Base-by-base conservation (phyloP, 2,888 invertebrate species). In the Euspilapteryx auroguttella region DNA sequence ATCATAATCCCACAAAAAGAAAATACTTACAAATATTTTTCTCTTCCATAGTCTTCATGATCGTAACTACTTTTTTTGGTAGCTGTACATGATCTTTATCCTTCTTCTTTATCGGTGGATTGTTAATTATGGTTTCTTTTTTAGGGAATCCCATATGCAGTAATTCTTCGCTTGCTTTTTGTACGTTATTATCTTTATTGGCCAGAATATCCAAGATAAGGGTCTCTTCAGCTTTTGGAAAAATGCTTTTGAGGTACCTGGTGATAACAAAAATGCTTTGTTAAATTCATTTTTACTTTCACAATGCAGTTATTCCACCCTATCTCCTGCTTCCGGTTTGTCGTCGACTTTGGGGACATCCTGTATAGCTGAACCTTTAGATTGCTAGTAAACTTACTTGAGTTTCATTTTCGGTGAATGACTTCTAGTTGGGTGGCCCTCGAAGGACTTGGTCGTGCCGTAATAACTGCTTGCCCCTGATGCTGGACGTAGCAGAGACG, bases 321-420 rank as follows among this genome's bases (percentile, higher is more conserved):
- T n/a, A n/a, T n/a, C n/a, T n/a, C n/a, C n/a, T n/a, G n/a, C n/a
- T n/a, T n/a, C n/a, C n/a, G n/a, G n/a, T n/a, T n/a, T n/a, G n/a
- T n/a, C n/a, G n/a, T n/a, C n/a, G n/a, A n/a, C n/a, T n/a, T n/a
- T n/a, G n/a, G n/a, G n/a, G n/a, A n/a, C n/a, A n/a, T n/a, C n/a
- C n/a, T n/a, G n/a, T n/a, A n/a, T n/a, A n/a, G n/a, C n/a, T n/a
- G n/a, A n/a, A n/a, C n/a, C n/a, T n/a, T n/a, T n/a, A n/a, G n/a
- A n/a, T n/a, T n/a, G n/a, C 30, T 23, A 29, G 9, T 6, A n/a
- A 25, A 41, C 56, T 50, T 66, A 92, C 92, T 93, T 92, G 64
- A 93, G 80, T 78, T 94, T 93, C 86, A 94, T 87, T 79, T 93
- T 93, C 37, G 93, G 93, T 48, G 91, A 92, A 42, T 88, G 86